These are phyloP conservation scores for Tiliacea aurago DNA, from an alignment of 2,888 invertebrate species.

Conservation along the genomic window DNA sequence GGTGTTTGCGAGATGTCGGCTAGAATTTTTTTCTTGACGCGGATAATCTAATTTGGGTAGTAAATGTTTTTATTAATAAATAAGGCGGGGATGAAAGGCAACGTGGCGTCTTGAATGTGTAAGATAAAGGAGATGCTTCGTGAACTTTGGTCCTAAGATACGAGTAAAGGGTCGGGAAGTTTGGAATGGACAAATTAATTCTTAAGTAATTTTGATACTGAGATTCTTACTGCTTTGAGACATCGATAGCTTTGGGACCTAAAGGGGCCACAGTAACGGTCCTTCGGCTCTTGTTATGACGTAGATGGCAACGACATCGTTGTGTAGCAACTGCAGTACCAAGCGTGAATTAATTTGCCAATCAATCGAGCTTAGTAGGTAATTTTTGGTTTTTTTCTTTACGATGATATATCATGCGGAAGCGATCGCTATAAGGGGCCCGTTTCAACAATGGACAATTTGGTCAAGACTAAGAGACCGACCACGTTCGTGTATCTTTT, in stretches of 20 bases:
- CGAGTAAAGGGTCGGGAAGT: constrained; percentile 27
- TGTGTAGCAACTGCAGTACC: not conserved
- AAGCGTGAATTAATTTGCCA: not conserved
- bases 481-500: not conserved
- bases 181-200: constrained; percentile 49
- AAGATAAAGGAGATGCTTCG: constrained; percentile 52
- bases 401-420: not conserved
- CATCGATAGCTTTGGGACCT: constrained; percentile 44
- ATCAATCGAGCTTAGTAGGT: not conserved
- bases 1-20: constrained; percentile 68
- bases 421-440: not conserved
- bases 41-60: constrained; percentile 73
- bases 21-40: constrained; percentile 69
- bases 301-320: constrained; percentile 14
- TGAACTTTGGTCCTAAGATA: constrained; percentile 44
- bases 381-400: not conserved
- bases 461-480: not conserved
- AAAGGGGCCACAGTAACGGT: constrained; percentile 17
- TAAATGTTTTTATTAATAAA: constrained; percentile 74
- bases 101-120: constrained; percentile 64
- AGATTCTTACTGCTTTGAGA: constrained; percentile 33
- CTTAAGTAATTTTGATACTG: constrained; percentile 42
- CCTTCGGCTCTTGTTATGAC: constrained; percentile 14
- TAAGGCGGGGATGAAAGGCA: constrained; percentile 65
- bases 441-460: not conserved